These are phyloP conservation scores for Enteromius argenteus DNA, from an alignment of 2,797 vertebrate species.

Conservation along the genomic window DNA sequence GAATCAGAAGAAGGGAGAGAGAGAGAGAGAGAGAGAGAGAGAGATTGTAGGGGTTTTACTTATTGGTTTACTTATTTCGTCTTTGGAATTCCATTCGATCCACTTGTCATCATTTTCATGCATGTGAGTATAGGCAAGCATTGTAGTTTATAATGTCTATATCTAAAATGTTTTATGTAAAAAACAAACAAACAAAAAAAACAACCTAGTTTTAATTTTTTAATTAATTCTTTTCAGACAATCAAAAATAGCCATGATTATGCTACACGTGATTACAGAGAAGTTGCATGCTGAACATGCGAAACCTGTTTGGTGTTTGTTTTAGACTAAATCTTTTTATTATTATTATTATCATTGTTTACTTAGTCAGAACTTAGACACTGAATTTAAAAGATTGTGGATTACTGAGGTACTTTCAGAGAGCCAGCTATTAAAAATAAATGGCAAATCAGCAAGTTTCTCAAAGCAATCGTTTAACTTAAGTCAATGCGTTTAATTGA, in stretches of 20 bases:
- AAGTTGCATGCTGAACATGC: not conserved
- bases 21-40: not conserved
- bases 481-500: not conserved
- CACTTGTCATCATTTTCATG: not conserved
- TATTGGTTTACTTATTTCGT: constrained; percentile 26
- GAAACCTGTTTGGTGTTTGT: not conserved
- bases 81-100: constrained; percentile 17
- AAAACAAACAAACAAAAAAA: too few relatives aligned
- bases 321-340: not conserved
- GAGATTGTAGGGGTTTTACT: not conserved
- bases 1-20: constrained; percentile 33
- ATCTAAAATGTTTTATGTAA: not conserved
- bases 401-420: not conserved
- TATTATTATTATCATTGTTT: not conserved
- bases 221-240: not conserved
- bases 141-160: not conserved
- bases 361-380: not conserved
- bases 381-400: not conserved
- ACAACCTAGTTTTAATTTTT: not conserved
- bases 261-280: not conserved
- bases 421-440: not conserved
- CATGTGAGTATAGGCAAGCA: not conserved
- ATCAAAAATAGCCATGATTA: not conserved
- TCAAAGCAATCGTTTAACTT: not conserved
- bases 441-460: not conserved